Conservation (phyloP, 2,113 vertebrate genomes). For the Ondatra zibethicus region DNA sequence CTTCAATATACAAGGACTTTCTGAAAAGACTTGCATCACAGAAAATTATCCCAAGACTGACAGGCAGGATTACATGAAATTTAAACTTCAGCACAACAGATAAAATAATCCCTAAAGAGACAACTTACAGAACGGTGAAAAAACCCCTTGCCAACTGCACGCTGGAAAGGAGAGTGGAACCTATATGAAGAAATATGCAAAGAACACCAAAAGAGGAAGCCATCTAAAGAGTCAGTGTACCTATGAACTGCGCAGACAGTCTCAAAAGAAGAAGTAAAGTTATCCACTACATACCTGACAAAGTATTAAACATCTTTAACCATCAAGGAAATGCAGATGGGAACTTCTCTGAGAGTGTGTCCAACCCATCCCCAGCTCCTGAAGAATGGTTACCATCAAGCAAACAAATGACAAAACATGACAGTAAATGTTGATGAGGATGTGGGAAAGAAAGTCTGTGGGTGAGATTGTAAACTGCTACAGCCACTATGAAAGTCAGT, state of each 20-base stretch:
- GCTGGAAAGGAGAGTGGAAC: not conserved
- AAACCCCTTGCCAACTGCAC: not conserved
- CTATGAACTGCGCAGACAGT: not conserved
- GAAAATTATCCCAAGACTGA: not conserved
- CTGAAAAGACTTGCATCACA: not conserved
- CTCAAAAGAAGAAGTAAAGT: not conserved
- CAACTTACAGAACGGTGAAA: not conserved
- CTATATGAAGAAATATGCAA: not conserved
- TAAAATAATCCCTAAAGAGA: not conserved
- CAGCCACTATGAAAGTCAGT: not conserved
- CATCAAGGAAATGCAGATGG: not conserved
- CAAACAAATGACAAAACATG: not conserved
- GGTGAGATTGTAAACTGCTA: not conserved
- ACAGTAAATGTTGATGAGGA: not conserved
- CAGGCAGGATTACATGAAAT: not conserved
- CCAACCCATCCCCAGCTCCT: not conserved
- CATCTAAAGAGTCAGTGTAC: not conserved
- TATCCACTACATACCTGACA: not conserved
- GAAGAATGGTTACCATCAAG: not conserved
- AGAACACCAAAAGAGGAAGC: not conserved
- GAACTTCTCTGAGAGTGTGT: not conserved
- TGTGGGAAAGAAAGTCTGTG: not conserved
- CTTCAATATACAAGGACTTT: not conserved
- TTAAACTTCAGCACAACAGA: not conserved
- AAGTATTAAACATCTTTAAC: not conserved